Evolutionary conservation across 2,888 invertebrate genomes (phyloP), one percentile per base, ranked within the genome.

Genomic region (Eupithecia abbreviata): DNA sequence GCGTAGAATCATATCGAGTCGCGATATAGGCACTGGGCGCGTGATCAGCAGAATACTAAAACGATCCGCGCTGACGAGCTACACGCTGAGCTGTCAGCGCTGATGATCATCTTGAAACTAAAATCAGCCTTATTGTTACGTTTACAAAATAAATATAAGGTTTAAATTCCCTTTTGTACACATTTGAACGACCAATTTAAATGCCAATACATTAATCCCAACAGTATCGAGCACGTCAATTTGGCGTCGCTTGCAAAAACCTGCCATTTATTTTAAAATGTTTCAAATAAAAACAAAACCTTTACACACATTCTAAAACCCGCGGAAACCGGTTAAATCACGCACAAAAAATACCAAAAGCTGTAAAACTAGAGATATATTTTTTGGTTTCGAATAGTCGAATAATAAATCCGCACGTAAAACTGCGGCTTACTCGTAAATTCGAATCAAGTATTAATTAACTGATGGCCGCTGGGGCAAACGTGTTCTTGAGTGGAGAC

Each of bases 211-310:
- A n/a, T n/a, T 58, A 58, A 55, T n/a, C 9, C 62, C 62, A 62
- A 62, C 18, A 62, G 62, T 30, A 62, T 62, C 30, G 12, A 12
- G n/a, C 58, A 58, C 58, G 18, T 58, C n/a, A 58, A 18, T 58
- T 58, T 18, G 58, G 18, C 1, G 18, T 58, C 18, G 58, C 9
- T 58, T 58, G 18, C 2, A 58, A 58, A 30, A 58, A 55, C 55
- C 55, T n/a, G 3, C 18, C 18, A 58, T 58, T 30, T 30, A 62
- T 62, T 62, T 62, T 51, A 6, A 9, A 0, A 62, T 10, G 62
- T 30, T 62, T 30, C 10, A 62, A 62, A 62, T 62, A 62, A 18
- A 30, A 62, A 62, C 62, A 62, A 62, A 62, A 62, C 62, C 30
- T 62, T 62, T 30, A 10, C 62, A 30, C 12, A 12, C 1, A 62